Conservation (phyloP, 2,888 invertebrate species). For the Peribatodes rhomboidaria region DNA sequence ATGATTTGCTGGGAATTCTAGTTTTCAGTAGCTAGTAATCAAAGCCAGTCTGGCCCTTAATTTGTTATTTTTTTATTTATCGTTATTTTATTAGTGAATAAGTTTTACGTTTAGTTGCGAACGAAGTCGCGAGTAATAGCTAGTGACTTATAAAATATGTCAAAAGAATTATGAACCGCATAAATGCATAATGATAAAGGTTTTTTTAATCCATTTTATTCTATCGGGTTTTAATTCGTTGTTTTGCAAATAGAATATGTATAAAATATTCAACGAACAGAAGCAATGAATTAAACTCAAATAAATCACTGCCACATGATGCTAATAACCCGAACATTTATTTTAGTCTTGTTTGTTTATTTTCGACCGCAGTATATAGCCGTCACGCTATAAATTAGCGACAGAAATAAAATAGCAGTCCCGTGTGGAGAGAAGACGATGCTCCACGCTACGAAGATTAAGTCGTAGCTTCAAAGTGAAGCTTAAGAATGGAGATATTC, state of each 20-base stretch:
- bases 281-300: slow-evolving; percentile 36
- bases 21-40: too few species aligned
- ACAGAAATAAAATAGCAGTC: slow-evolving; percentile 73
- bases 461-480: slow-evolving; percentile 42
- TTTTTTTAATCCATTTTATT: background rate
- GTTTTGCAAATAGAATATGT: slow-evolving; percentile 7
- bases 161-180: background rate
- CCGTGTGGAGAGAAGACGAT: slow-evolving; percentile 50
- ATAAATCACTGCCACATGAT: slow-evolving; percentile 50
- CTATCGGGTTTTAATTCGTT: background rate
- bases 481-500: slow-evolving; percentile 25
- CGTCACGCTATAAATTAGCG: slow-evolving; percentile 72
- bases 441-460: slow-evolving; percentile 54
- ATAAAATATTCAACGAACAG: slow-evolving; percentile 25
- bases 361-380: slow-evolving; percentile 48
- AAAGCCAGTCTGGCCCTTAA: too few species aligned
- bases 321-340: slow-evolving; percentile 54
- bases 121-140: too few species aligned
- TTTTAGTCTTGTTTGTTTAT: slow-evolving; percentile 54
- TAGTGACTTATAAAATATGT: too few species aligned
- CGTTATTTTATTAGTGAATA: too few species aligned
- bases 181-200: background rate
- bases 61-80: too few species aligned
- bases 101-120: too few species aligned
- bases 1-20: too few species aligned